Percentiles rank a stretch among this genome's conserved stretches.
Evolutionary conservation across 1,140 invertebrate genomes (phyloP).

Genomic region (Aplysia californica): DNA sequence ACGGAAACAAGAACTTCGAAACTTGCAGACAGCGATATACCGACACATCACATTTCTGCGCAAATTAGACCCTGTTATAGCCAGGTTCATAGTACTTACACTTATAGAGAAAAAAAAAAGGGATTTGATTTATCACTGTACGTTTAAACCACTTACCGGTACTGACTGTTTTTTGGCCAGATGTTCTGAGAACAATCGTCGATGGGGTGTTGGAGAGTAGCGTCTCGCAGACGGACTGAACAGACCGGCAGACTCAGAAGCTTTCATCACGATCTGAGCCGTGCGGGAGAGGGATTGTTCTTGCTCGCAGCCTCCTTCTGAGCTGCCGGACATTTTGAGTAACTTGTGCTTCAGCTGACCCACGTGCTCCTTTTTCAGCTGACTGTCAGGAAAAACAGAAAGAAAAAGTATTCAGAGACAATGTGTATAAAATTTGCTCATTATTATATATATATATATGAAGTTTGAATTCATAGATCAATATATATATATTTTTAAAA

Average conservation of each 20-base stretch:
- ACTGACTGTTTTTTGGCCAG: background rate
- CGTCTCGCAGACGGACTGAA: constrained; percentile 12
- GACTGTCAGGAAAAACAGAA: too few species aligned
- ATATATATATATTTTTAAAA: too few species aligned
- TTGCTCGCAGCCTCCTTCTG: constrained; percentile 45
- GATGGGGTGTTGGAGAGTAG: background rate
- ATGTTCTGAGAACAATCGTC: constrained; percentile 2
- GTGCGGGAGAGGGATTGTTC: constrained; percentile 48
- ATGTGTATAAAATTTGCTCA: too few species aligned
- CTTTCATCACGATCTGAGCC: constrained; percentile 56
- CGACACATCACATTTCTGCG: background rate
- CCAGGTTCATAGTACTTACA: too few species aligned
- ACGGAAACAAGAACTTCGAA: background rate
- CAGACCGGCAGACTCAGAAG: constrained; percentile 36
- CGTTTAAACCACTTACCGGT: constrained; percentile 21
- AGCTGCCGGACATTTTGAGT: constrained; percentile 48
- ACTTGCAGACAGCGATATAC: background rate
- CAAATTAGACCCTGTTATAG: too few species aligned
- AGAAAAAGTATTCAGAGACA: too few species aligned
- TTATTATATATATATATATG: too few species aligned
- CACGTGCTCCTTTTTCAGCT: too few species aligned
- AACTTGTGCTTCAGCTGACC: constrained; percentile 42
- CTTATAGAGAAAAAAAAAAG: too few species aligned
- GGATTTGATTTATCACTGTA: too few species aligned
- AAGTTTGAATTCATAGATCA: too few species aligned